phyloP scores from a whole-genome alignment of 2,797 vertebrate species.

The Megaceryle alcyon region DNA sequence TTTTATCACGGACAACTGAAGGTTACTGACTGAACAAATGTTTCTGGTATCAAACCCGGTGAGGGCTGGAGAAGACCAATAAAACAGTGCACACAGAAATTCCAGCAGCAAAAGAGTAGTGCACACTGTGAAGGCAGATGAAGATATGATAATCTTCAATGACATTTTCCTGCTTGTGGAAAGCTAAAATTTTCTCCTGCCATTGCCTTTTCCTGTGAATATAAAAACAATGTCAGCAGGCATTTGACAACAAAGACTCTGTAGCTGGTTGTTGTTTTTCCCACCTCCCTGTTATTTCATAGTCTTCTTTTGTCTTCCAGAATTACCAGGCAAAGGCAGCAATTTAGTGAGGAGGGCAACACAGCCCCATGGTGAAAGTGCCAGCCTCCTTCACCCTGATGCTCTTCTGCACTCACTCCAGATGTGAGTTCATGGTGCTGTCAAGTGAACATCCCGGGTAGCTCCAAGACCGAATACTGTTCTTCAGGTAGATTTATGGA shows the following conservation, averaged over 20 bases:
- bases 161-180: neutral
- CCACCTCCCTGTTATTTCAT: neutral
- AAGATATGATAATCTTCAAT: neutral
- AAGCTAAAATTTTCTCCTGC: constrained; percentile 25
- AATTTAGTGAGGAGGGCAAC: neutral
- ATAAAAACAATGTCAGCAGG: neutral
- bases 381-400: neutral
- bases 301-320: neutral
- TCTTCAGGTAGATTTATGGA: neutral
- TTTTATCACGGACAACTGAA: constrained; percentile 24
- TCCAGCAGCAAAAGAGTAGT: neutral
- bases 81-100: neutral
- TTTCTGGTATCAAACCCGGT: neutral
- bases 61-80: neutral
- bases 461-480: neutral
- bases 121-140: neutral
- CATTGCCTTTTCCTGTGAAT: neutral
- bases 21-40: neutral
- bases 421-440: neutral
- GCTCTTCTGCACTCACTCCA: neutral
- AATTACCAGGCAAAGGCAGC: neutral
- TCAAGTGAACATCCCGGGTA: neutral
- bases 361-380: neutral
- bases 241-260: neutral
- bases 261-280: neutral